phyloP scores from a whole-genome alignment of 2,113 vertebrate genomes.

The Boulengeromyrus knoepffleri region DNA sequence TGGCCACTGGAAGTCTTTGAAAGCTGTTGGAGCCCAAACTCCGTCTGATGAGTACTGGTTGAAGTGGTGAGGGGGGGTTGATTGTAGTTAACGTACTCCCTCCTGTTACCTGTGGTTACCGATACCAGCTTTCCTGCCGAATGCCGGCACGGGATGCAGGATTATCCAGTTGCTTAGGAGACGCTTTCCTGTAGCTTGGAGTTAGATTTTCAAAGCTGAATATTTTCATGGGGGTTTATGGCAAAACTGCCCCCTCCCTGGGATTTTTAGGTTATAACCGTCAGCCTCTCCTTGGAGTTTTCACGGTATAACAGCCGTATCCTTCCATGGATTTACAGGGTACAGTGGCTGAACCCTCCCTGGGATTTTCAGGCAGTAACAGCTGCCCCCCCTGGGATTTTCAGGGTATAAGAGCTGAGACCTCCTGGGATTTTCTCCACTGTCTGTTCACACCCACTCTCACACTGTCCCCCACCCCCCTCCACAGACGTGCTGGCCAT shows the following conservation, averaged over 20 bases:
- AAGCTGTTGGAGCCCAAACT: neutral
- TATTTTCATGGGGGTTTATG: neutral
- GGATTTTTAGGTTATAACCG: neutral
- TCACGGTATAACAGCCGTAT: neutral
- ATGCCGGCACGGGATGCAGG: neutral
- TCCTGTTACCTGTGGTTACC: neutral
- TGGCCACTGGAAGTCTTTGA: neutral
- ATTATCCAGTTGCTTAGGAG: neutral
- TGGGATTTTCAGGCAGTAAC: neutral
- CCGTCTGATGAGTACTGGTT: neutral
- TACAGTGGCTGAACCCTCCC: neutral
- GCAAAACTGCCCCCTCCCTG: neutral
- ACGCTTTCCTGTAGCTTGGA: neutral
- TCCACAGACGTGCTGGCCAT: slow-evolving; percentile 66
- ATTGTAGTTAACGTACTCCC: neutral
- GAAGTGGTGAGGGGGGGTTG: neutral
- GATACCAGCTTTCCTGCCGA: neutral
- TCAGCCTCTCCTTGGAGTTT: neutral
- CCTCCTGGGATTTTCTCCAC: neutral
- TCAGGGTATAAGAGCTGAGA: neutral
- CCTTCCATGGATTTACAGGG: neutral
- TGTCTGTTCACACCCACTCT: neutral
- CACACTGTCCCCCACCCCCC: neutral
- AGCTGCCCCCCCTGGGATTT: neutral
- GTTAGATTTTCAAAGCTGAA: neutral